Percentiles rank a stretch among this genome's conserved stretches.
Evolutionary conservation across 2,888 invertebrate species (phyloP).

Genomic region (Melanchra persicariae): DNA sequence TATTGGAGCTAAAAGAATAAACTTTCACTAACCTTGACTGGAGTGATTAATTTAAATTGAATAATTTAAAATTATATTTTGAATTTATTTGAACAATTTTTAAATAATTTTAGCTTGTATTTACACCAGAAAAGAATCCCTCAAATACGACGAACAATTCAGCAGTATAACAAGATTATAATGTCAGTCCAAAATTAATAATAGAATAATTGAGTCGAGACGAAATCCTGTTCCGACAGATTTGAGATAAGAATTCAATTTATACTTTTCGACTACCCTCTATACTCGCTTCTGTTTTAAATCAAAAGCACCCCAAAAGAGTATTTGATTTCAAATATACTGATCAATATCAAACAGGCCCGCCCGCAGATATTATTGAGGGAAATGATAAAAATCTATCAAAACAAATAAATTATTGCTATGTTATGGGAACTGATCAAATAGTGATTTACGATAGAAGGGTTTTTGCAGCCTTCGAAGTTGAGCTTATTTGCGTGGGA

Average conservation of each 20-base stretch:
- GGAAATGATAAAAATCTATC: conserved; percentile 80
- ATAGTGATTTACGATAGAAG: conserved; percentile 69
- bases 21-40: background rate
- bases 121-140: background rate
- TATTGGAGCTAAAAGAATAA: background rate
- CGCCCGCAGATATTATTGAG: conserved; percentile 76
- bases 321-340: conserved; percentile 67
- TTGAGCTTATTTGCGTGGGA: conserved; percentile 45
- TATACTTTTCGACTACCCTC: conserved; percentile 79
- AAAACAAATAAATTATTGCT: conserved; percentile 76
- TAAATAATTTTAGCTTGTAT: background rate
- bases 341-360: conserved; percentile 69
- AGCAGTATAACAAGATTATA: conserved; percentile 55
- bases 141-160: conserved; percentile 35
- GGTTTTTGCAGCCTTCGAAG: conserved; percentile 58
- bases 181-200: conserved; percentile 60
- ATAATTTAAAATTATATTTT: background rate
- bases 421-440: conserved; percentile 73
- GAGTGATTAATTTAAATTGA: background rate
- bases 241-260: conserved; percentile 86
- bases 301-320: conserved; percentile 77
- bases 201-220: conserved; percentile 67
- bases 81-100: background rate
- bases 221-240: conserved; percentile 70
- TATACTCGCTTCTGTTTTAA: conserved; percentile 83